Conservation (phyloP, 1,140 invertebrate genomes). For the Cecropterus lyciades region DNA sequence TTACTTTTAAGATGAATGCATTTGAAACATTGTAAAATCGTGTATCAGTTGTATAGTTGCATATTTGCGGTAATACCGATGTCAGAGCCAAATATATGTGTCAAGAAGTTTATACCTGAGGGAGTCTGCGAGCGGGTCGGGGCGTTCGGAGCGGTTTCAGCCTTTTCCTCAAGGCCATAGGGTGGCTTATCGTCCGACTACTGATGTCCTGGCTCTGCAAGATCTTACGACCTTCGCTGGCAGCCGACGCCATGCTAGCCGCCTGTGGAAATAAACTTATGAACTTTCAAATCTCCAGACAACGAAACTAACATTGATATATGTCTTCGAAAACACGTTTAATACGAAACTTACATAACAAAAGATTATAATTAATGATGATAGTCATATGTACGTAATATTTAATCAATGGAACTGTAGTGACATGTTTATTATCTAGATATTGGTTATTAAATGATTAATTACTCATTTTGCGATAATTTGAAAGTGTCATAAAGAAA, state of each 20-base stretch:
- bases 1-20: no score
- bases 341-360: no score
- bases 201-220: constrained; percentile 66
- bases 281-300: constrained; percentile 13
- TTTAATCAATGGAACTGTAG: no score
- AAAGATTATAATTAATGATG: no score
- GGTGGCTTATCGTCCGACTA: constrained; percentile 69
- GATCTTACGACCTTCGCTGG: constrained; percentile 71
- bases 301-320: neutral
- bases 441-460: no score
- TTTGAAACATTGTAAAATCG: no score
- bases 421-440: no score
- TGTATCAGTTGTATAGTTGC: neutral
- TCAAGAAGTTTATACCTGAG: constrained; percentile 65
- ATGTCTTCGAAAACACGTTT: no score
- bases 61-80: constrained; percentile 45
- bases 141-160: constrained; percentile 62
- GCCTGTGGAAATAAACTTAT: constrained; percentile 60
- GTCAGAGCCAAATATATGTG: constrained; percentile 50
- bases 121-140: constrained; percentile 65
- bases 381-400: no score
- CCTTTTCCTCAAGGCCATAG: constrained; percentile 69
- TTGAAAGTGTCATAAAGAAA: no score
- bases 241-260: constrained; percentile 76
- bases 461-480: no score